These are phyloP conservation scores for Platichthys stellatus DNA, from an alignment of 2,113 vertebrate species.

Conservation along the genomic window DNA sequence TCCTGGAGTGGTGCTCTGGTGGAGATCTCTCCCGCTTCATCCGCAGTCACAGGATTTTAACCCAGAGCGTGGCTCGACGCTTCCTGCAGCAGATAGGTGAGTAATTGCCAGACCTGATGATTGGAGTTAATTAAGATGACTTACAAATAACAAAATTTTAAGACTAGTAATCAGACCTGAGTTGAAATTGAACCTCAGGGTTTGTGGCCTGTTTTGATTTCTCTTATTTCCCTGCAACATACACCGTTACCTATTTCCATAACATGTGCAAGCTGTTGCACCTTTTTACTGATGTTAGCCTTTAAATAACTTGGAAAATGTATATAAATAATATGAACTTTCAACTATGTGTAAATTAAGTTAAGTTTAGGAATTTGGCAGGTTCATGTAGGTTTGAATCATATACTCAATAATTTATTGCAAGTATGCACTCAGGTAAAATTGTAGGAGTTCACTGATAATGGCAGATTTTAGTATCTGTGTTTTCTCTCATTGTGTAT, in stretches of 20 bases:
- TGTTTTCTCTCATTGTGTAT: constrained; percentile 5
- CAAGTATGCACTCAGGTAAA: not conserved
- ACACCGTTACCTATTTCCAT: no score
- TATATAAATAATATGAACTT: no score
- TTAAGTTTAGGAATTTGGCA: no score
- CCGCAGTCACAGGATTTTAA: constrained; percentile 87
- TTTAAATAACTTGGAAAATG: no score
- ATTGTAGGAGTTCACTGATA: not conserved
- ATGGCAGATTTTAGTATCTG: not conserved
- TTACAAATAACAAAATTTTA: not conserved
- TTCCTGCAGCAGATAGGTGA: constrained; percentile 97
- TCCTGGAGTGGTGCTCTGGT: constrained; percentile 96
- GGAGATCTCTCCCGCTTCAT: constrained; percentile 96
- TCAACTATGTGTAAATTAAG: no score
- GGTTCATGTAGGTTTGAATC: no score
- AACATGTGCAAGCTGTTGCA: no score
- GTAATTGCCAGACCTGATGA: not conserved
- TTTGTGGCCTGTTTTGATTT: not conserved
- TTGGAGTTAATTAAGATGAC: no score
- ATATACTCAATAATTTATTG: not conserved
- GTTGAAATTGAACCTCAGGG: not conserved
- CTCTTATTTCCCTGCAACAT: no score
- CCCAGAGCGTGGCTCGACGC: constrained; percentile 87
- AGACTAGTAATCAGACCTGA: not conserved
- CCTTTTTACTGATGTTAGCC: no score